phyloP scores from a whole-genome alignment of 2,888 invertebrate species.

The Lypha dubia region DNA sequence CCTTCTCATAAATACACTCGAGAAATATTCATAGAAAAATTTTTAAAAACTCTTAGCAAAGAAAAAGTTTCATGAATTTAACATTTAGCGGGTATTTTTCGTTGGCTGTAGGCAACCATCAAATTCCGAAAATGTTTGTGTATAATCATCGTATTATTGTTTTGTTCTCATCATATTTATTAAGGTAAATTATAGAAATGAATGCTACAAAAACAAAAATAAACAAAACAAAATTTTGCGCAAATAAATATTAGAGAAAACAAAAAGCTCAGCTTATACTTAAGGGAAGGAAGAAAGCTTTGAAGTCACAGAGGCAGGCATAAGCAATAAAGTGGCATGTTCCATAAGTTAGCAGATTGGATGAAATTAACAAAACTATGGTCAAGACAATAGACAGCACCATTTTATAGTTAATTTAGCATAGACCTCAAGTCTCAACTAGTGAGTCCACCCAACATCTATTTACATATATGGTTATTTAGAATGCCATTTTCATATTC shows the following conservation, averaged over 20 bases:
- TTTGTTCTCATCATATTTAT: slow-evolving; percentile 70
- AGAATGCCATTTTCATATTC: too few relatives aligned
- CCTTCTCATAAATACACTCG: too few relatives aligned
- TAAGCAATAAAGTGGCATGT: neutral
- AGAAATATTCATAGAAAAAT: slow-evolving; percentile 2
- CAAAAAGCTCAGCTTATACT: slow-evolving; percentile 35
- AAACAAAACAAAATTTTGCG: slow-evolving; percentile 25
- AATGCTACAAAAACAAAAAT: slow-evolving; percentile 15
- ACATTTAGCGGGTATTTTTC: neutral
- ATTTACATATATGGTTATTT: too few relatives aligned
- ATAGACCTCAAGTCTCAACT: too few relatives aligned
- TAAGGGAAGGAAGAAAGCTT: slow-evolving; percentile 43
- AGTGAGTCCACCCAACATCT: too few relatives aligned
- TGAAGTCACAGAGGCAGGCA: neutral
- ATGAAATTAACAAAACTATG: too few relatives aligned
- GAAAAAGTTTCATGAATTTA: neutral
- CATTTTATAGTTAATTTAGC: too few relatives aligned
- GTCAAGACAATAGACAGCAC: too few relatives aligned
- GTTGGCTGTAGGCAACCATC: neutral
- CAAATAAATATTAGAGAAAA: neutral
- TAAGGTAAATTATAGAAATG: slow-evolving; percentile 66
- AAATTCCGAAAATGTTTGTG: slow-evolving; percentile 40
- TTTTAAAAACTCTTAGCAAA: neutral
- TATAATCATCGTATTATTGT: slow-evolving; percentile 65
- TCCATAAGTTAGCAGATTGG: neutral